Evolutionary conservation across 2,113 vertebrate genomes (phyloP).

Genomic region (Phalacrocorax pelagicus): DNA sequence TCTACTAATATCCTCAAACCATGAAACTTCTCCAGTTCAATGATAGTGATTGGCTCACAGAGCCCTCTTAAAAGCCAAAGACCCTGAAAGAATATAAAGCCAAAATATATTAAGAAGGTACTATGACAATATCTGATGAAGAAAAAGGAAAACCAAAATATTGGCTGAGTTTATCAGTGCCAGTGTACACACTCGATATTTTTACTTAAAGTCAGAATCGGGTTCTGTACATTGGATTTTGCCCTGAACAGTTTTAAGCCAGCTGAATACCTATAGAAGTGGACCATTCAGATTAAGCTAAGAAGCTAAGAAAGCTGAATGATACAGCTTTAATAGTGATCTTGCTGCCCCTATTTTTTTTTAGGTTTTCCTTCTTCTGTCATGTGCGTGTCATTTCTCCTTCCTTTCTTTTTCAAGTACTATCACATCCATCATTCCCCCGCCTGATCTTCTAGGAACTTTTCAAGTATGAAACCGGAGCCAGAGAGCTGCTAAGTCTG

Average conservation of each 20-base stretch:
- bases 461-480: not conserved
- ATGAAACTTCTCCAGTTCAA: not conserved
- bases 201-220: not conserved
- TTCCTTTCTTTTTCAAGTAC: not conserved
- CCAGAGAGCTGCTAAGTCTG: not conserved
- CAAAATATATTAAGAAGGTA: not conserved
- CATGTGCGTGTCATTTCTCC: not conserved
- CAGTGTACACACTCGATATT: not conserved
- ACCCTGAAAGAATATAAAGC: not conserved
- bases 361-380: not conserved
- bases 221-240: not conserved
- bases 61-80: not conserved
- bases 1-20: not conserved
- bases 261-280: not conserved
- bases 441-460: not conserved
- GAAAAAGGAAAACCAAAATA: not conserved
- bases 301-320: not conserved
- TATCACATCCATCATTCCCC: not conserved
- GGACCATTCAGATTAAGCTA: not conserved
- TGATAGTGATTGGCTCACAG: not conserved
- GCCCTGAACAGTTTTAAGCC: not conserved
- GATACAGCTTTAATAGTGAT: not conserved
- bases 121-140: not conserved
- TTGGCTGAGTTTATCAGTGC: not conserved
- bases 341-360: not conserved